Evolutionary conservation across 2,888 invertebrate genomes (phyloP).

Genomic region (Pegoplata infirma): DNA sequence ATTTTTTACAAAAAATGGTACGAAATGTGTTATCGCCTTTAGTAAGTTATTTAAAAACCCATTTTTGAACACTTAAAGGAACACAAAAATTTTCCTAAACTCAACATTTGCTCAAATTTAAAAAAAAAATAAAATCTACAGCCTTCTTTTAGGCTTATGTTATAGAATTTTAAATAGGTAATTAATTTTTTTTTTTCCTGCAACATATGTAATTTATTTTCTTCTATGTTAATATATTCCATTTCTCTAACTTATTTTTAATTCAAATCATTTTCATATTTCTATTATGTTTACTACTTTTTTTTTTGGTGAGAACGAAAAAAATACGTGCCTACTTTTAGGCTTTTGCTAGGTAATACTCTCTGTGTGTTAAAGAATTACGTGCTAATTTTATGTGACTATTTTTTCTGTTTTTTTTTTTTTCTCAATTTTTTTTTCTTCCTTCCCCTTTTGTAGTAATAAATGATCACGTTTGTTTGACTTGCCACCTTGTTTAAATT

Average conservation of each 20-base stretch:
- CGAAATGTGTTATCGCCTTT: too few species aligned
- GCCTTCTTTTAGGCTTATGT: neutral
- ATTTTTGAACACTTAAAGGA: too few species aligned
- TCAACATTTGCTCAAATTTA: too few species aligned
- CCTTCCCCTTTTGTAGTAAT: conserved; percentile 13
- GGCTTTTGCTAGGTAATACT: conserved; percentile 32
- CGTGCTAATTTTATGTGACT: conserved; percentile 56
- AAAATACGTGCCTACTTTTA: conserved; percentile 58
- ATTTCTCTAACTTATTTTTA: neutral
- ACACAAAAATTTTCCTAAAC: too few species aligned
- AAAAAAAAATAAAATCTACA: too few species aligned
- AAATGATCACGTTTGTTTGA: conserved; percentile 55
- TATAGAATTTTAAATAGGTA: neutral
- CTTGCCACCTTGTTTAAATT: conserved; percentile 44
- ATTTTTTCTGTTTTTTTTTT: conserved; percentile 17
- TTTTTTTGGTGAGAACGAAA: conserved; percentile 2
- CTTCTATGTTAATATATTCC: conserved; percentile 15
- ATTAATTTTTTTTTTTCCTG: neutral
- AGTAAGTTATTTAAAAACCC: too few species aligned
- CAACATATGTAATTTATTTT: conserved; percentile 46
- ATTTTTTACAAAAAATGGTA: too few species aligned
- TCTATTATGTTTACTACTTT: conserved; percentile 45
- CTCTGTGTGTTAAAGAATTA: conserved; percentile 38
- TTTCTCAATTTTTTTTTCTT: neutral
- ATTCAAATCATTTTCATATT: conserved; percentile 39